Percentiles rank a stretch among this genome's conserved stretches.
Evolutionary conservation across 2,888 invertebrate species (phyloP).

Genomic region (Adelphocoris suturalis): DNA sequence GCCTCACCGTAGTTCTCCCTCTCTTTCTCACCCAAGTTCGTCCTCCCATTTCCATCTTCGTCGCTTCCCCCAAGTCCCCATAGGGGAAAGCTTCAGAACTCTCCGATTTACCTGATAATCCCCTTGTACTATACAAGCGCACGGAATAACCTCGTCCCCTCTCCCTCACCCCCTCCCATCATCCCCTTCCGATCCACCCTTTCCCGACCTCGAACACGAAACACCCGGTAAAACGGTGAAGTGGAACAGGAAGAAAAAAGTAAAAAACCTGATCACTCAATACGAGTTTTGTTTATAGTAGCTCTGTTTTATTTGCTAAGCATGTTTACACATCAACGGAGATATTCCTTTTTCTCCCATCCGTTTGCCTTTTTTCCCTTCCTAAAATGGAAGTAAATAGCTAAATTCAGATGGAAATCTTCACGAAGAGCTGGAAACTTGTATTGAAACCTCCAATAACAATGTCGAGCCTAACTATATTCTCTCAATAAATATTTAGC

Average conservation of each 20-base stretch:
- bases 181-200: background rate
- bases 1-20: too few relatives aligned
- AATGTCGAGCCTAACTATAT: too few relatives aligned
- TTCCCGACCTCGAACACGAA: background rate
- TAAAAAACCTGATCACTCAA: constrained; percentile 14
- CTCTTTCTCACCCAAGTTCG: too few relatives aligned
- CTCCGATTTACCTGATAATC: constrained; percentile 54
- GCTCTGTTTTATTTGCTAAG: background rate
- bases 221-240: background rate
- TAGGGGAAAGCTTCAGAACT: constrained; percentile 30
- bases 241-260: background rate
- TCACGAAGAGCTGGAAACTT: too few relatives aligned
- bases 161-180: too few relatives aligned
- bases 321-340: background rate
- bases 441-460: too few relatives aligned
- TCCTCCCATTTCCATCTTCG: too few relatives aligned
- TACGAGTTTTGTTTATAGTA: background rate
- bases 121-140: constrained; percentile 48
- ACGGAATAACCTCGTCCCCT: constrained; percentile 8
- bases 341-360: background rate
- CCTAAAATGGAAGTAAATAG: background rate
- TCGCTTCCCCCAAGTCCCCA: background rate
- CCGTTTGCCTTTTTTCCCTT: background rate
- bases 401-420: too few relatives aligned
- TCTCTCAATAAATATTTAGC: too few relatives aligned